phyloP scores from a whole-genome alignment of 1,140 invertebrate species.

The Pachypsylla venusta region DNA sequence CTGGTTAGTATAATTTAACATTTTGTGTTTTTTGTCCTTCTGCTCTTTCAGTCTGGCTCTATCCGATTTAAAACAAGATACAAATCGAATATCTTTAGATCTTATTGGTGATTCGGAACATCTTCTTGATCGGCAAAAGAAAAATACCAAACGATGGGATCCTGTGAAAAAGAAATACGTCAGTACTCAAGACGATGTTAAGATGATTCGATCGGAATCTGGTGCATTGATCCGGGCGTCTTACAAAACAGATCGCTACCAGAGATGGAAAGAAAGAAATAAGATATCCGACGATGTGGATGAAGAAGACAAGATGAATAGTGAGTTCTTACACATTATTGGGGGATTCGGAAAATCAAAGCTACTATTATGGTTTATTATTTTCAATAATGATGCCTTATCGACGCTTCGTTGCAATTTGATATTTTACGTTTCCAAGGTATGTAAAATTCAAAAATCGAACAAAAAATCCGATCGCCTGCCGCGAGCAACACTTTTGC shows the following conservation, averaged over 20 bases:
- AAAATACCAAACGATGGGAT: constrained; percentile 20
- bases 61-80: constrained; percentile 56
- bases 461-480: not conserved
- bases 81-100: constrained; percentile 56
- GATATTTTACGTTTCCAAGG: not conserved
- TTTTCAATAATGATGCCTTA: not conserved
- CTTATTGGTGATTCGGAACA: constrained; percentile 61
- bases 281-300: constrained; percentile 44
- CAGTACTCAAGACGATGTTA: constrained; percentile 24
- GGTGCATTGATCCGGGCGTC: constrained; percentile 85
- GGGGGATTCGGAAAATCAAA: constrained; percentile 26
- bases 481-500: not conserved
- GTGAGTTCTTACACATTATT: constrained; percentile 29
- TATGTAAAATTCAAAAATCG: no score
- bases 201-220: constrained; percentile 79
- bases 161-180: constrained; percentile 17
- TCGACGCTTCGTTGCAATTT: not conserved
- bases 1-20: not conserved
- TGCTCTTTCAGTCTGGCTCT: constrained; percentile 45
- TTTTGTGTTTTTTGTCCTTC: constrained; percentile 13
- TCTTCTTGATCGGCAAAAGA: constrained; percentile 33
- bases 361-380: constrained; percentile 8
- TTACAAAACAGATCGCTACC: constrained; percentile 81
- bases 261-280: constrained; percentile 69
- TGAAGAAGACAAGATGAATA: constrained; percentile 39